Conservation (phyloP, 2,797 vertebrate species). For the Hypotaenidia philippensis region DNA sequence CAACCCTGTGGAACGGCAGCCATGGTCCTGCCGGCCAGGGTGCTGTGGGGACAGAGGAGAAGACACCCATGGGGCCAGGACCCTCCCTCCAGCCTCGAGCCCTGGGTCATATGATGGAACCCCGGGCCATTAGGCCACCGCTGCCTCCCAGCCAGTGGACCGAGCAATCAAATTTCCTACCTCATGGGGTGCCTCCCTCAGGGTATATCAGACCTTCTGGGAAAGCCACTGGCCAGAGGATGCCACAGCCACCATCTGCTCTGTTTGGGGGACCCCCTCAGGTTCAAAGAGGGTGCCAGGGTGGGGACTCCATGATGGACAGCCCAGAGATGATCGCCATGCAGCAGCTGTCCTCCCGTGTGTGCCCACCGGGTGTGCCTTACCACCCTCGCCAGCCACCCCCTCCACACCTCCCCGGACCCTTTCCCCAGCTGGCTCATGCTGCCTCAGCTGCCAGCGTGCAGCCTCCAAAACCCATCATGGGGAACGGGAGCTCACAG, state of each 20-base stretch:
- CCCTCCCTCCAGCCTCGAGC: conserved; percentile 80
- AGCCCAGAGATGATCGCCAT: conserved; percentile 99
- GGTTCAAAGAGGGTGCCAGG: conserved; percentile 71
- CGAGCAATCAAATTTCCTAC: conserved; percentile 84
- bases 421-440: conserved; percentile 76
- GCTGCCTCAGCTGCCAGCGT: background rate
- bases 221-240: conserved; percentile 63
- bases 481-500: conserved; percentile 65
- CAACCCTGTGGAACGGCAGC: conserved; percentile 79
- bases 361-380: conserved; percentile 86
- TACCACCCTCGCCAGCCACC: conserved; percentile 81
- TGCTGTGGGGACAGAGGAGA: conserved; percentile 69
- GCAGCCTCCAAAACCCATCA: conserved; percentile 35
- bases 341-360: conserved; percentile 95
- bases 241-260: conserved; percentile 50
- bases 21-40: conserved; percentile 58
- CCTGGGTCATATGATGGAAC: conserved; percentile 81
- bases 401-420: conserved; percentile 60
- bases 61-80: conserved; percentile 66
- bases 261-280: conserved; percentile 73
- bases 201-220: conserved; percentile 80
- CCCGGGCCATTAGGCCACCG: conserved; percentile 84
- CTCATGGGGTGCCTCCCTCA: conserved; percentile 80
- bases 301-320: conserved; percentile 94
- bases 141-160: conserved; percentile 87